Conservation (phyloP, 2,888 invertebrate species). For the Aplocera efformata region DNA sequence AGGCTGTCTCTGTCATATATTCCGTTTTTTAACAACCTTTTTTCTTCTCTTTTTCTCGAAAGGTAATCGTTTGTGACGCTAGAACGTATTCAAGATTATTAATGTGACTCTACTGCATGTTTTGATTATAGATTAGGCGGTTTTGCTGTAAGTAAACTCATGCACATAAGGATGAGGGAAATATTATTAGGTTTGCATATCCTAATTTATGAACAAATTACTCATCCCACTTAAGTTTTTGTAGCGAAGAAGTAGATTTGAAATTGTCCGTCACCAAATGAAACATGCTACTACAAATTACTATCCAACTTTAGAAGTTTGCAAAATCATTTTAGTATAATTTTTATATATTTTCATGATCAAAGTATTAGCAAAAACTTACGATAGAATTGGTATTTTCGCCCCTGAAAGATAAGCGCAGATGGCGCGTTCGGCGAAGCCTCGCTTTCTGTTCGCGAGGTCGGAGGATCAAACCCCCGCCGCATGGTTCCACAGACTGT, state of each 20-base stretch:
- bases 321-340: no score
- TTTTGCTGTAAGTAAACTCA: constrained; percentile 1
- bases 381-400: constrained; percentile 18
- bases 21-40: constrained; percentile 41
- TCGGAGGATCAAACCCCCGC: constrained; percentile 24
- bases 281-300: no score
- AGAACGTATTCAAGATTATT: constrained; percentile 62
- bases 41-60: constrained; percentile 42
- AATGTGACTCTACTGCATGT: constrained; percentile 50
- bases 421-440: constrained; percentile 17
- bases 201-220: no score
- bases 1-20: constrained; percentile 51
- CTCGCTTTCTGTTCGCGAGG: constrained; percentile 13
- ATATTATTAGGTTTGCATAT: no score
- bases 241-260: no score
- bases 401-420: constrained; percentile 4
- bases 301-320: no score
- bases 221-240: no score
- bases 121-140: constrained; percentile 9
- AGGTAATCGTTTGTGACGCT: constrained; percentile 74
- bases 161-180: no score
- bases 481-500: constrained; percentile 35
- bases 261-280: no score
- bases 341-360: no score
- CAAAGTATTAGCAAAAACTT: no score